Percentiles rank a stretch among this genome's conserved stretches.
These are phyloP conservation scores for Pandemis cinnamomeana DNA, from an alignment of 2,888 invertebrate species.

Conservation along the genomic window DNA sequence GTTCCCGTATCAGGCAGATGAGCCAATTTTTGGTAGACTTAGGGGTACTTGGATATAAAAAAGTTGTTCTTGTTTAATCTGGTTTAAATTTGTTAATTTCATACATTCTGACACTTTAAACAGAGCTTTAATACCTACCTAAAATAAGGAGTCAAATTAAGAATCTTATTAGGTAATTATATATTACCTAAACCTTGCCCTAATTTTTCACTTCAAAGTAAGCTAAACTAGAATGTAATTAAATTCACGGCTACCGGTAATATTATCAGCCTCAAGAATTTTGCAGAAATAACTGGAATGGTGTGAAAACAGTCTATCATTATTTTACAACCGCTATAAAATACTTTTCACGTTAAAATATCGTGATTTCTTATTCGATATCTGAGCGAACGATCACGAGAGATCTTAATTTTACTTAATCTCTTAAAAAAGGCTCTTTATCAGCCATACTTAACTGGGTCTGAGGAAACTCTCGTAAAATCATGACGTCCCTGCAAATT, in stretches of 20 bases:
- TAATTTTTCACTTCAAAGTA: too few species aligned
- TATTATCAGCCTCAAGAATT: background rate
- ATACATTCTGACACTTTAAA: too few species aligned
- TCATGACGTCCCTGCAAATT: constrained; percentile 45
- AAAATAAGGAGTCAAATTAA: too few species aligned
- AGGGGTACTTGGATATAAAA: too few species aligned
- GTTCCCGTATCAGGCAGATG: too few species aligned
- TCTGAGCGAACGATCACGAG: constrained; percentile 43
- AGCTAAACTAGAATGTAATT: background rate
- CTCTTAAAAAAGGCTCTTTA: constrained; percentile 53
- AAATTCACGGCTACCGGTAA: background rate
- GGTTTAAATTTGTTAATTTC: too few species aligned
- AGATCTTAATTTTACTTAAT: constrained; percentile 53
- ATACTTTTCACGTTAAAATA: constrained; percentile 21
- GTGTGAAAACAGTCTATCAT: constrained; percentile 6
- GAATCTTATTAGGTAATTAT: too few species aligned
- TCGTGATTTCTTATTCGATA: constrained; percentile 15
- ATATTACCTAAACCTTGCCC: too few species aligned
- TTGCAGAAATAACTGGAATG: background rate
- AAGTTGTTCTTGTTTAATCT: too few species aligned
- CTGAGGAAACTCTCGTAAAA: constrained; percentile 42
- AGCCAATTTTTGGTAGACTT: too few species aligned
- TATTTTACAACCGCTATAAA: constrained; percentile 21
- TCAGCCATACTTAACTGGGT: constrained; percentile 46
- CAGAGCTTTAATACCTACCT: too few species aligned